Evolutionary conservation across 2,888 invertebrate genomes (phyloP).

Genomic region (Phaedon cochleariae): DNA sequence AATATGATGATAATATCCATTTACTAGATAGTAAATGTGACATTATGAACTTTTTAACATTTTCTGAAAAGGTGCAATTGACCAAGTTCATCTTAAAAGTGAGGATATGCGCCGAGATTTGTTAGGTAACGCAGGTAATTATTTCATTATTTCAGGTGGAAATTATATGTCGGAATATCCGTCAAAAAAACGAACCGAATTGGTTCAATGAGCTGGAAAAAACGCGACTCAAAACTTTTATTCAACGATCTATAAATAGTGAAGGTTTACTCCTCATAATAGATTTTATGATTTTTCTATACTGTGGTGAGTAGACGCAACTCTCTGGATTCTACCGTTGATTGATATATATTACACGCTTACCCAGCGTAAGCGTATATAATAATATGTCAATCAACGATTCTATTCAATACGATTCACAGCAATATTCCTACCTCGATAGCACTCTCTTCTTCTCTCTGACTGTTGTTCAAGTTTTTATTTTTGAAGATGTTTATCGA

Average conservation of each 20-base stretch:
- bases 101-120: neutral
- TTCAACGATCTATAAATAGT: conserved; percentile 37
- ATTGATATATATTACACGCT: no score
- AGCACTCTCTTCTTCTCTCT: no score
- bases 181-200: conserved; percentile 1
- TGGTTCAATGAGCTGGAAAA: conserved; percentile 20
- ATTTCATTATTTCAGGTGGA: conserved; percentile 30
- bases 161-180: conserved; percentile 28
- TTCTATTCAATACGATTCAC: no score
- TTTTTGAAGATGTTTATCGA: no score
- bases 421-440: no score
- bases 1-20: conserved; percentile 32
- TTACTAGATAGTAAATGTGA: conserved; percentile 15
- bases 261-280: conserved; percentile 38
- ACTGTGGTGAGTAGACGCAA: conserved; percentile 47
- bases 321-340: no score
- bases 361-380: no score
- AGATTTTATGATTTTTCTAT: conserved; percentile 42
- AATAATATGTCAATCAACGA: no score
- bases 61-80: conserved; percentile 26
- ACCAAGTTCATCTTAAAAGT: conserved; percentile 30
- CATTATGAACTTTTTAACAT: conserved; percentile 24
- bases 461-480: no score
- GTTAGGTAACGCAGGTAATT: no score
- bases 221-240: conserved; percentile 46